These are phyloP conservation scores for Amphibalanus amphitrite DNA, from an alignment of 1,140 invertebrate species.

Conservation along the genomic window DNA sequence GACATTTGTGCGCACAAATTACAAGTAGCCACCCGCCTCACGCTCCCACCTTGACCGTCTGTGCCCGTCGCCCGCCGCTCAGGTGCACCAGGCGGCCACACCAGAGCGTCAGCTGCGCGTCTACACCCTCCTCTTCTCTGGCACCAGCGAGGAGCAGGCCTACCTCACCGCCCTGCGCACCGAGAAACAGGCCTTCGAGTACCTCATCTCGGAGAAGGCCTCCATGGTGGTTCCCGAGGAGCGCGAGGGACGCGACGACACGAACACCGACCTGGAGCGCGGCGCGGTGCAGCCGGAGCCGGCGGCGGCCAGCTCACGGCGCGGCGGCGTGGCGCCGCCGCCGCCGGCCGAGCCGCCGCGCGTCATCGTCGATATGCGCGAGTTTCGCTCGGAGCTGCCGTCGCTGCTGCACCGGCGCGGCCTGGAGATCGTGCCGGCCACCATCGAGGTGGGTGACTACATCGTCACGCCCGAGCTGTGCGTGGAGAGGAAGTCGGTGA, in stretches of 20 bases:
- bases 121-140: constrained; percentile 76
- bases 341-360: constrained; percentile 27
- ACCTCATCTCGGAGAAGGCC: constrained; percentile 78
- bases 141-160: constrained; percentile 86
- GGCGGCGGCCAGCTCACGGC: constrained; percentile 33
- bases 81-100: constrained; percentile 28
- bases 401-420: constrained; percentile 80
- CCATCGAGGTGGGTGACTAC: constrained; percentile 86
- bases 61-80: constrained; percentile 11
- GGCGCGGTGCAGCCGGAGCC: constrained; percentile 26
- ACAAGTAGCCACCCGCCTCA: too few relatives aligned
- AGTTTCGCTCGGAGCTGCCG: constrained; percentile 92
- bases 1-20: too few relatives aligned
- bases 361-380: constrained; percentile 92
- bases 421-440: constrained; percentile 82
- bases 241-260: constrained; percentile 65
- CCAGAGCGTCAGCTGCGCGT: constrained; percentile 31
- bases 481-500: constrained; percentile 91
- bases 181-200: constrained; percentile 89
- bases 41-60: constrained; percentile 20
- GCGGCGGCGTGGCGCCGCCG: constrained; percentile 34
- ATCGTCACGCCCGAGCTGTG: constrained; percentile 91
- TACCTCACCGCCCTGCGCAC: constrained; percentile 73
- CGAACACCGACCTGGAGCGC: constrained; percentile 42
- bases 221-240: constrained; percentile 81